phyloP scores from a whole-genome alignment of 2,113 vertebrate genomes.

The Mastomys coucha region DNA sequence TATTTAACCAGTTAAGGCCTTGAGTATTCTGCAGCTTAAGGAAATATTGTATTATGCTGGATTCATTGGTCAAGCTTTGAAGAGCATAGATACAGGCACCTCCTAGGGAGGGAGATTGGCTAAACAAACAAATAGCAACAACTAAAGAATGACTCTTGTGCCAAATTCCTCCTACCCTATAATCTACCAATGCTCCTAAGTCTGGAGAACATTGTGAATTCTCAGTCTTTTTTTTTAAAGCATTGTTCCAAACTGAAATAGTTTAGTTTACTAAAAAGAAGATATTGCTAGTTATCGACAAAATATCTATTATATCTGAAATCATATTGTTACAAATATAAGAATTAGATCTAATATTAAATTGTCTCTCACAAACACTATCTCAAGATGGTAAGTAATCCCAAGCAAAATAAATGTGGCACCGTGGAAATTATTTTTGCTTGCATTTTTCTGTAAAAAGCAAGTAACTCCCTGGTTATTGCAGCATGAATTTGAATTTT shows the following conservation, averaged over 20 bases:
- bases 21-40: slow-evolving; percentile 75
- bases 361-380: not conserved
- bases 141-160: not conserved
- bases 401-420: not conserved
- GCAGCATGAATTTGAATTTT: not conserved
- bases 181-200: not conserved
- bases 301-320: not conserved
- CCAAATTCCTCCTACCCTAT: not conserved
- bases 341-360: not conserved
- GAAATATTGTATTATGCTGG: slow-evolving; percentile 77
- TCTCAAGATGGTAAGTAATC: not conserved
- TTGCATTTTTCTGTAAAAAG: slow-evolving; percentile 53
- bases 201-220: slow-evolving; percentile 65
- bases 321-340: not conserved
- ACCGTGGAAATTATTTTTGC: slow-evolving; percentile 1
- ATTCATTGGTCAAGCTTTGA: slow-evolving; percentile 79
- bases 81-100: slow-evolving; percentile 69
- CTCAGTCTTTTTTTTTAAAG: slow-evolving; percentile 40
- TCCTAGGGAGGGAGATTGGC: slow-evolving; percentile 63
- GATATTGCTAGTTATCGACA: not conserved
- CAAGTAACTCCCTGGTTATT: slow-evolving; percentile 24
- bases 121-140: slow-evolving; percentile 24
- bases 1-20: slow-evolving; percentile 74
- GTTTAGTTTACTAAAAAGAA: slow-evolving; percentile 48
- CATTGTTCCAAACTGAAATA: slow-evolving; percentile 49